Conservation (phyloP, 2,888 invertebrate species). For the Seira musarum region DNA sequence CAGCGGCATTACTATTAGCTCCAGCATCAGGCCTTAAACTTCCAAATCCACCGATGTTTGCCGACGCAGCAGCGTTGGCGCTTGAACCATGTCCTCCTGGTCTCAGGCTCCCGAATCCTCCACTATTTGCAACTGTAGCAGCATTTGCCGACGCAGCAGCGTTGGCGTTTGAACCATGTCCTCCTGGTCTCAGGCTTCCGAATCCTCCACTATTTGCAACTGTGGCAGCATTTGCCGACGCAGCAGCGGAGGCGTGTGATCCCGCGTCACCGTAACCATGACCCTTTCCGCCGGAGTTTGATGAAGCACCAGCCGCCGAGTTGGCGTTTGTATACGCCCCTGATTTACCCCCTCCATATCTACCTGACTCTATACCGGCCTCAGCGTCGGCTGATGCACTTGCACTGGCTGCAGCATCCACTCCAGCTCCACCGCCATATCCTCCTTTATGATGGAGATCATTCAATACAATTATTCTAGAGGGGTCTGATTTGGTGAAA, state of each 20-base stretch:
- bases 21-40: not conserved
- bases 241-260: not conserved
- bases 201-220: not conserved
- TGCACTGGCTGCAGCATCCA: not conserved
- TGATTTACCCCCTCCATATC: not conserved
- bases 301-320: not conserved
- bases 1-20: not conserved
- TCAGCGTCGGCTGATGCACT: conserved; percentile 1
- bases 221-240: not conserved
- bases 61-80: not conserved
- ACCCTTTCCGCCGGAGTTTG: not conserved
- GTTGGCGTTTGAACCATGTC: not conserved
- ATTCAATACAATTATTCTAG: not conserved
- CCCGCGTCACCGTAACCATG: not conserved
- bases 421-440: conserved; percentile 3
- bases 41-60: not conserved
- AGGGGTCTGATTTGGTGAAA: not conserved
- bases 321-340: not conserved
- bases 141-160: not conserved
- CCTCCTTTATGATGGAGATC: not conserved
- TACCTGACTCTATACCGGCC: too few relatives aligned
- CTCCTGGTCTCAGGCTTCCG: not conserved
- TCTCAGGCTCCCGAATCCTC: not conserved
- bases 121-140: not conserved
- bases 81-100: too few relatives aligned